A percentile compares a stretch with the other conserved stretches of the same genome.
Conservation (phyloP, 2,888 invertebrate genomes). For the Drosophila helvetica region DNA sequence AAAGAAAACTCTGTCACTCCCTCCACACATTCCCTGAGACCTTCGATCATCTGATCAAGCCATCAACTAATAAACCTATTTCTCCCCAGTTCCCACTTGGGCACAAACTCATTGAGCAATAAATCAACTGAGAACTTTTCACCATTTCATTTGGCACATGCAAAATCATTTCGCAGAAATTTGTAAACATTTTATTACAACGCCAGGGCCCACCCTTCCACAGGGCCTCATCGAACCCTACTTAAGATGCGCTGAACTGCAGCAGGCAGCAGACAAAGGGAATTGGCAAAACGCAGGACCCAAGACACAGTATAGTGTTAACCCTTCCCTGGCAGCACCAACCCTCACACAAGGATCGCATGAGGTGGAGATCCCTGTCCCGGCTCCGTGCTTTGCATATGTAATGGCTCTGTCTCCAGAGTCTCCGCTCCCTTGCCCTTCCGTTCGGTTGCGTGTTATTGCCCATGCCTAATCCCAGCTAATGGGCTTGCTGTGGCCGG, state of each 20-base stretch:
- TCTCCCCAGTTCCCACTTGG: neutral
- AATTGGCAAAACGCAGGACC: constrained; percentile 37
- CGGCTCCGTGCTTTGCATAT: constrained; percentile 64
- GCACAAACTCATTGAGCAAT: constrained; percentile 38
- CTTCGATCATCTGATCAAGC: constrained; percentile 22
- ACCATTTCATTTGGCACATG: constrained; percentile 48
- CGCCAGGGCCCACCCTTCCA: constrained; percentile 21
- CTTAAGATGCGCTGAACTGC: constrained; percentile 55
- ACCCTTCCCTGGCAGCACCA: constrained; percentile 19
- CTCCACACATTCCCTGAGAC: neutral
- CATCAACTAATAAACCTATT: constrained; percentile 15
- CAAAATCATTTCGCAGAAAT: constrained; percentile 74
- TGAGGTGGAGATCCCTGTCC: constrained; percentile 13
- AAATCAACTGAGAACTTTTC: constrained; percentile 49
- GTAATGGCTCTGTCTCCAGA: constrained; percentile 5
- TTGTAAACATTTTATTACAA: constrained; percentile 77
- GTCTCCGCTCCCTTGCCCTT: constrained; percentile 19
- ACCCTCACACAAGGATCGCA: constrained; percentile 26
- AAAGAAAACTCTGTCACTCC: constrained; percentile 2
- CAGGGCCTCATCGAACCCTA: constrained; percentile 38
- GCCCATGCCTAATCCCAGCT: constrained; percentile 83
- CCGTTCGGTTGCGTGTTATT: constrained; percentile 77
- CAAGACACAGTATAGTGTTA: constrained; percentile 11
- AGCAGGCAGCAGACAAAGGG: constrained; percentile 41
- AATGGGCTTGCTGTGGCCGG: constrained; percentile 77